A percentile compares a stretch with the other conserved stretches of the same genome.
These are phyloP conservation scores for Thripadectes ignobilis DNA, from an alignment of 2,797 vertebrate genomes.

Conservation along the genomic window DNA sequence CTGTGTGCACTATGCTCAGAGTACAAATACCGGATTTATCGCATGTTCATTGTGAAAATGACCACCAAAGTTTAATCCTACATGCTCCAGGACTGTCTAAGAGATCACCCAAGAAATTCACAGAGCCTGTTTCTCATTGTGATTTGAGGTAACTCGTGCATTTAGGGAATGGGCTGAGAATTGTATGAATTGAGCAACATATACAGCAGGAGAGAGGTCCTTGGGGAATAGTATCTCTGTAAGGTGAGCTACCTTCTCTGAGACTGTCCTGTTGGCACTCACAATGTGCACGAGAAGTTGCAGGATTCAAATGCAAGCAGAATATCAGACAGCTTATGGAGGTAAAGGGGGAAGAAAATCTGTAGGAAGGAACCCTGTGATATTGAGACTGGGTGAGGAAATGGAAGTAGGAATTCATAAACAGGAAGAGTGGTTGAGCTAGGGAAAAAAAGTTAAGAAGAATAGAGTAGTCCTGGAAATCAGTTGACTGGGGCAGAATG, in stretches of 20 bases:
- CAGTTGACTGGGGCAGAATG: not conserved
- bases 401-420: not conserved
- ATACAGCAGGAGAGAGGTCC: not conserved
- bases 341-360: not conserved
- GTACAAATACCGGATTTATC: not conserved
- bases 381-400: not conserved
- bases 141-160: not conserved
- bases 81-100: not conserved
- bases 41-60: not conserved
- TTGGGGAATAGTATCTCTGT: not conserved
- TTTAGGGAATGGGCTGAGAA: not conserved
- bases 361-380: not conserved
- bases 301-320: not conserved
- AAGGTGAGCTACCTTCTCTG: not conserved
- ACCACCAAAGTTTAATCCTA: not conserved
- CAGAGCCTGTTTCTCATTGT: not conserved
- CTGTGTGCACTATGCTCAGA: not conserved
- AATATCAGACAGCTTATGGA: fast-evolving
- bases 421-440: not conserved
- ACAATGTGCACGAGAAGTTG: not conserved
- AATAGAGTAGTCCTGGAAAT: not conserved
- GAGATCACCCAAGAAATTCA: not conserved
- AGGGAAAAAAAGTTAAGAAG: not conserved
- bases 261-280: not conserved
- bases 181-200: not conserved